phyloP scores from a whole-genome alignment of 2,113 vertebrate genomes.

The Cynopterus brachyotis region DNA sequence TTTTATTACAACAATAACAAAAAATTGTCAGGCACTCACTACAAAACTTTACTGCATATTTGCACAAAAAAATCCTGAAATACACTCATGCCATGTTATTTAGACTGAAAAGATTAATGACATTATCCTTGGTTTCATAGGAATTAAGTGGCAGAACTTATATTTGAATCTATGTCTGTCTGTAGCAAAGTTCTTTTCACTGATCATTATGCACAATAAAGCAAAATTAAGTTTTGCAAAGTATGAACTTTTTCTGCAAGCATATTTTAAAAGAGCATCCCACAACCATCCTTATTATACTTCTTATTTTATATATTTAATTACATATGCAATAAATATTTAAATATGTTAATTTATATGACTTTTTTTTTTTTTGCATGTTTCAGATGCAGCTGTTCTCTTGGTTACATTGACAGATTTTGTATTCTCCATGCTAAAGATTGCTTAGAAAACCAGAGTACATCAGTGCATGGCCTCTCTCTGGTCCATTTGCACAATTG shows the following conservation, averaged over 20 bases:
- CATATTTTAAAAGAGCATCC: background rate
- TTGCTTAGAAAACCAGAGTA: slow-evolving; percentile 82
- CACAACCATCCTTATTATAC: background rate
- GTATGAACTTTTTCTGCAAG: background rate
- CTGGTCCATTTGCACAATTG: slow-evolving; percentile 83
- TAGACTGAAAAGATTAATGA: background rate
- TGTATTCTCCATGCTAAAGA: slow-evolving; percentile 83
- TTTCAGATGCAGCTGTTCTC: slow-evolving; percentile 84
- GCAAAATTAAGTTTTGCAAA: background rate
- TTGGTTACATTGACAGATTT: slow-evolving; percentile 80
- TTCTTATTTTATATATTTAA: background rate
- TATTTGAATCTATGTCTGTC: background rate
- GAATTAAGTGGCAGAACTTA: background rate
- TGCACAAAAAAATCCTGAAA: background rate
- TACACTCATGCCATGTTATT: background rate
- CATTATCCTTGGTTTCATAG: background rate
- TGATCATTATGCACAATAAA: background rate
- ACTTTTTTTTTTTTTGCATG: background rate
- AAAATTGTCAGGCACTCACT: background rate
- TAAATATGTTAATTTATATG: background rate
- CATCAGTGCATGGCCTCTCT: slow-evolving; percentile 80
- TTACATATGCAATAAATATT: background rate
- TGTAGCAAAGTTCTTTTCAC: background rate
- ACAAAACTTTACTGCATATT: background rate
- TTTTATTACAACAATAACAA: background rate